A percentile compares a stretch with the other conserved stretches of the same genome.
Evolutionary conservation across 2,113 vertebrate species (phyloP).

Genomic region (Solenodon paradoxus): DNA sequence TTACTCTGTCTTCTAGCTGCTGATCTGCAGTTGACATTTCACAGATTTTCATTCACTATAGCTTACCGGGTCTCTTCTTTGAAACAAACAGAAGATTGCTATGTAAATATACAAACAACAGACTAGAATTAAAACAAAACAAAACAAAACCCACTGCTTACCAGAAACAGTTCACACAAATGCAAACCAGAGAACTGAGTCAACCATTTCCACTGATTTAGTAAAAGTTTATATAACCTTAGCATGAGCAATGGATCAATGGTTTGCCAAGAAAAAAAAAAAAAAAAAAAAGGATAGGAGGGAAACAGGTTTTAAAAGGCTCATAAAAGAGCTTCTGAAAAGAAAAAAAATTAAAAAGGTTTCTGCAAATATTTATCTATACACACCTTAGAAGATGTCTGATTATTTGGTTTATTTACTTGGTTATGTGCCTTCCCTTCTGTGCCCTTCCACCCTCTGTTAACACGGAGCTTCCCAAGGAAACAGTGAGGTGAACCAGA

Average conservation of each 20-base stretch:
- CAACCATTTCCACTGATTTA: slow-evolving; percentile 48
- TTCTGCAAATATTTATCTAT: slow-evolving; percentile 4
- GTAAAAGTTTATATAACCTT: slow-evolving; percentile 38
- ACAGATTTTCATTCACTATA: neutral
- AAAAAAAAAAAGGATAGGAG: neutral
- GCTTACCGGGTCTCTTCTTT: neutral
- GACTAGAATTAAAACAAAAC: neutral
- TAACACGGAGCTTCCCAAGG: neutral
- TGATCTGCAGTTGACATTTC: neutral
- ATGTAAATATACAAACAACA: neutral
- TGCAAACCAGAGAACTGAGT: slow-evolving; percentile 56
- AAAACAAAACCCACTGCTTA: slow-evolving; percentile 39
- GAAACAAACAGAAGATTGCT: slow-evolving; percentile 29
- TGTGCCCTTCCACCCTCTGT: neutral
- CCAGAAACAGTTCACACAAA: slow-evolving; percentile 57
- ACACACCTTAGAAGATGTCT: neutral
- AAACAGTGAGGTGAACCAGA: neutral
- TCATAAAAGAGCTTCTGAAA: neutral
- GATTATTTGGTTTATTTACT: neutral
- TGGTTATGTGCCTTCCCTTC: neutral
- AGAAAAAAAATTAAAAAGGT: neutral
- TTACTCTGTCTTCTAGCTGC: neutral
- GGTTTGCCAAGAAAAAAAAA: neutral
- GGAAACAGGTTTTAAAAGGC: neutral
- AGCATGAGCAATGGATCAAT: slow-evolving; percentile 1